Percentiles rank a stretch among this genome's conserved stretches.
These are phyloP conservation scores for Cordilura impudica DNA, from an alignment of 2,888 invertebrate genomes.

Conservation along the genomic window DNA sequence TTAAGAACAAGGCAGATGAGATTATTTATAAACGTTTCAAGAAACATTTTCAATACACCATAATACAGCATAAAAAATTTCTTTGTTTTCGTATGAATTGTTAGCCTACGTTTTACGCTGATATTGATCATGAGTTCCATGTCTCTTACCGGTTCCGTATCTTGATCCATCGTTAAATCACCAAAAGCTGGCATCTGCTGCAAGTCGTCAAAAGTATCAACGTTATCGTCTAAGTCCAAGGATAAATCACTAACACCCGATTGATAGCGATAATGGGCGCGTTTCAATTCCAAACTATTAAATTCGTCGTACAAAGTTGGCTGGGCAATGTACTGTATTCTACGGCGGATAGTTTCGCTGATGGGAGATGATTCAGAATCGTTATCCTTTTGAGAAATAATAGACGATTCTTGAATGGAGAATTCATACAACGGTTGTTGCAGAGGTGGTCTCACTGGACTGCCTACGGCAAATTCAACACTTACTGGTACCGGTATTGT, in stretches of 20 bases:
- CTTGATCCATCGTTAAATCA: conserved; percentile 76
- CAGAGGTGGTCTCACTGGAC: conserved; percentile 72
- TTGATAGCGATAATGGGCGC: conserved; percentile 69
- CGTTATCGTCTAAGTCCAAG: conserved; percentile 78
- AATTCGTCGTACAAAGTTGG: conserved; percentile 79
- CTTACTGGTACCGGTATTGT: conserved; percentile 49
- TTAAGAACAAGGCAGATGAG: too few relatives aligned
- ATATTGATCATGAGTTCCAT: too few relatives aligned
- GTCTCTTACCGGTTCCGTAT: conserved; percentile 77
- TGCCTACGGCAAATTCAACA: conserved; percentile 75
- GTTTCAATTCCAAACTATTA: conserved; percentile 75
- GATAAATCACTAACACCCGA: conserved; percentile 78
- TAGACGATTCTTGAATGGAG: conserved; percentile 62
- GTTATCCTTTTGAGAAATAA: conserved; percentile 58
- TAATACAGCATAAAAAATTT: too few relatives aligned
- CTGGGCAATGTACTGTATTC: conserved; percentile 79
- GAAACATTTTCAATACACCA: too few relatives aligned
- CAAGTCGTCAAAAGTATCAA: conserved; percentile 69
- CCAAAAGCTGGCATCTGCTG: conserved; percentile 78
- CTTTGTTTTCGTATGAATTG: too few relatives aligned
- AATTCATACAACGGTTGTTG: conserved; percentile 57
- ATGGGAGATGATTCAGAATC: conserved; percentile 69
- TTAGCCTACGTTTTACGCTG: too few relatives aligned
- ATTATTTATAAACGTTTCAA: too few relatives aligned
- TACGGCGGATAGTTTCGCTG: conserved; percentile 79